Base-by-base conservation (phyloP, 1,140 invertebrate genomes). In the Tenebrio molitor region DNA sequence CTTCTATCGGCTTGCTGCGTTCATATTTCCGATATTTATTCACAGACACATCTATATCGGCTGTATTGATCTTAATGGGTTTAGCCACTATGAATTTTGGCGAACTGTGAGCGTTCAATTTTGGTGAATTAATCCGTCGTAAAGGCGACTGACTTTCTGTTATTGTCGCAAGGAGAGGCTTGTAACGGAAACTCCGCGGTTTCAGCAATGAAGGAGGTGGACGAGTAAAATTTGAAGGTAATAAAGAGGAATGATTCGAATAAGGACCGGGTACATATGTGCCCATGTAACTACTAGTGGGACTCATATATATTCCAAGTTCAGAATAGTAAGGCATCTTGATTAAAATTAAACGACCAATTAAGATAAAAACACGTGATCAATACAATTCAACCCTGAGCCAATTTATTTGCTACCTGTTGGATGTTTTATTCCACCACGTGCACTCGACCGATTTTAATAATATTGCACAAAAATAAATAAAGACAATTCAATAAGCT, bases 1-100 rank as follows among this genome's bases (percentile, higher is more conserved):
- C 77, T 74, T 63, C 34, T 78, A 58, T 75, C 25, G 69, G 73
- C 75, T 78, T 74, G 74, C 79, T 58, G 42, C 72, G 17, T 62
- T 74, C 74, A 72, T 78, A 74, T 58, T 81, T 78, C 78, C 84
- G 82, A 76, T 88, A 88, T 75, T 84, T 86, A 80, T 89, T 88
- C 39, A 88, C 84, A 0, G 91, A 91, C 0, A 95, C 92, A 81
- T 95, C 93, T 74, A 95, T 95, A 79, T 94, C 91, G 1, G 92
- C 91, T 2, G 93, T 94, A 79, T 94, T 92, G 23, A 94, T 92
- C 71, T 86, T 85, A 12, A 91, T 87, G 3, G 90, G 90, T 39
- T 87, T 85, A 1, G 86, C 81, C 19, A 87, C 83, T 74, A 86
- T 86, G 70, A 83, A 85, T 10, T 85, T 81, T 16, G 85, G 78